Percentiles rank a stretch among this genome's conserved stretches.
Conservation (phyloP, 2,888 invertebrate species). For the Seladonia tumulorum region DNA sequence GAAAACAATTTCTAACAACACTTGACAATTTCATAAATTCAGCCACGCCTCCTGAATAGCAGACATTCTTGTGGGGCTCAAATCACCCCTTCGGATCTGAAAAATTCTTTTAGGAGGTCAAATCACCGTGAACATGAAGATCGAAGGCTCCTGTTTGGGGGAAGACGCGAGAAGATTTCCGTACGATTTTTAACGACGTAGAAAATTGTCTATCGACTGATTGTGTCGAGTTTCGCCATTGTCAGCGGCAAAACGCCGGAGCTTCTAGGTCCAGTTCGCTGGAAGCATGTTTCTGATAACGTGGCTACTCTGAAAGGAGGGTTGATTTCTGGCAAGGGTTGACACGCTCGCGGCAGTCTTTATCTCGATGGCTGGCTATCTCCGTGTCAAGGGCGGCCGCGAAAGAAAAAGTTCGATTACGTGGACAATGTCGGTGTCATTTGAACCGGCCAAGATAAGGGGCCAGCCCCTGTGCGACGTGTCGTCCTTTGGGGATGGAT, state of each 20-base stretch:
- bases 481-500: conserved; percentile 43
- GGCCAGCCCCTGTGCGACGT: conserved; percentile 22
- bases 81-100: no score
- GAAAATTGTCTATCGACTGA: background rate
- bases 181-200: background rate
- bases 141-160: no score
- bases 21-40: background rate
- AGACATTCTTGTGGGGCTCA: no score
- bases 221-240: background rate
- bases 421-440: conserved; percentile 32
- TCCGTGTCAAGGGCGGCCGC: background rate
- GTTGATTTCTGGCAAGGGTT: background rate
- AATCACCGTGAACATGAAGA: no score
- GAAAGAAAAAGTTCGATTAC: conserved; percentile 29
- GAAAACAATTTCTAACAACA: background rate
- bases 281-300: background rate
- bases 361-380: conserved; percentile 7
- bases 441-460: conserved; percentile 30
- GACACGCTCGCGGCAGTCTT: background rate
- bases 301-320: background rate
- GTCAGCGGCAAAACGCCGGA: background rate
- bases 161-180: background rate
- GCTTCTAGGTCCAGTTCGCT: background rate
- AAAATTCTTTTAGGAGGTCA: no score
- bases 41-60: no score